Percentiles rank a stretch among this genome's conserved stretches.
These are phyloP conservation scores for Apis laboriosa DNA, from an alignment of 1,140 invertebrate species.

Conservation along the genomic window DNA sequence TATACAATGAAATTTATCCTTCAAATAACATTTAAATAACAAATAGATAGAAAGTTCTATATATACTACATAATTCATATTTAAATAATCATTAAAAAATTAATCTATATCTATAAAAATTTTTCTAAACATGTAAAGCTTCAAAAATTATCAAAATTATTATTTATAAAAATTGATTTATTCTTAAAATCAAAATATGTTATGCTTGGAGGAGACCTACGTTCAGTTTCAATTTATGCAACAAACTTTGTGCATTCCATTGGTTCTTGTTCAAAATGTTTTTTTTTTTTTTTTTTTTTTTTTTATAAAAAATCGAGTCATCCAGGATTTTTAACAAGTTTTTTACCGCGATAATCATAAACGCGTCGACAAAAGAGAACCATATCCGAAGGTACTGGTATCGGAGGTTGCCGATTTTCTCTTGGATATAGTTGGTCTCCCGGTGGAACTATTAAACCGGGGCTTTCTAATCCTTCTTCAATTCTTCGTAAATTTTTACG, in stretches of 20 bases:
- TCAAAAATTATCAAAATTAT: slow-evolving; percentile 28
- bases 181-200: slow-evolving; percentile 49
- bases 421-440: slow-evolving; percentile 81
- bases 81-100: slow-evolving; percentile 4
- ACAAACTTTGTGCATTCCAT: slow-evolving; percentile 68
- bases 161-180: slow-evolving; percentile 1
- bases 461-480: slow-evolving; percentile 83
- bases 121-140: slow-evolving; percentile 1
- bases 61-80: background rate
- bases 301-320: slow-evolving; percentile 79
- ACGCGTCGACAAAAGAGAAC: slow-evolving; percentile 97
- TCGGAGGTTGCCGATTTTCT: slow-evolving; percentile 84
- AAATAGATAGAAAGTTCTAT: background rate
- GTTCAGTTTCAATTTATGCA: slow-evolving; percentile 70
- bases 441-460: slow-evolving; percentile 83
- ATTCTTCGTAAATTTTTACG: slow-evolving; percentile 83
- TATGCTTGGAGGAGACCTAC: slow-evolving; percentile 68
- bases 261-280: slow-evolving; percentile 64
- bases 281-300: too few relatives aligned
- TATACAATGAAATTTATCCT: background rate
- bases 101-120: slow-evolving; percentile 15
- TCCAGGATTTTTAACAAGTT: slow-evolving; percentile 87
- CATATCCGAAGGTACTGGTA: slow-evolving; percentile 89
- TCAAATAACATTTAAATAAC: background rate
- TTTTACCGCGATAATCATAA: slow-evolving; percentile 95